Conservation (phyloP, 1,140 invertebrate genomes). For the Hylaeus volcanicus region DNA sequence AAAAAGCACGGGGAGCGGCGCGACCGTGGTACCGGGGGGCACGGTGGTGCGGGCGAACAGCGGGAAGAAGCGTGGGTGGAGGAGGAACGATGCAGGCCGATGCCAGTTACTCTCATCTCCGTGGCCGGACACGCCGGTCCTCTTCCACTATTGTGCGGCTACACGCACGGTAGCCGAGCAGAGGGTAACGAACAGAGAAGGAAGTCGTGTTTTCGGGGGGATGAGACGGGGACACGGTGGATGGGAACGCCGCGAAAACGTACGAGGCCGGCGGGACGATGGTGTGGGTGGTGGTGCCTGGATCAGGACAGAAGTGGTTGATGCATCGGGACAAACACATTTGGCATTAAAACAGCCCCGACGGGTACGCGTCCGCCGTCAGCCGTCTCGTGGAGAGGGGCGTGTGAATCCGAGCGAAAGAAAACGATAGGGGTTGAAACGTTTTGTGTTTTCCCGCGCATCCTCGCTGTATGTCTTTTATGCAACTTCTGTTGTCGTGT, state of each 20-base stretch:
- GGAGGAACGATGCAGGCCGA: slow-evolving; percentile 53
- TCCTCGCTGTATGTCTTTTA: slow-evolving; percentile 20
- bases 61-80: slow-evolving; percentile 12
- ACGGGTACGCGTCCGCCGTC: slow-evolving; percentile 42
- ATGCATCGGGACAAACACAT: slow-evolving; percentile 71
- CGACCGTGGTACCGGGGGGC: slow-evolving; percentile 31
- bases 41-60: slow-evolving; percentile 15
- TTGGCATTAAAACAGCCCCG: slow-evolving; percentile 69
- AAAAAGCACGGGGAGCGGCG: slow-evolving; percentile 68
- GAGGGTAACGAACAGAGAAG: slow-evolving; percentile 8
- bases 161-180: slow-evolving; percentile 14
- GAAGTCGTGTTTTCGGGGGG: no score
- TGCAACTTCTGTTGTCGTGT: slow-evolving; percentile 23
- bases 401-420: slow-evolving; percentile 46
- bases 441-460: slow-evolving; percentile 6
- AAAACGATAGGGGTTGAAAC: slow-evolving; percentile 32
- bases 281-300: slow-evolving; percentile 31
- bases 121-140: slow-evolving; percentile 54
- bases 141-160: slow-evolving; percentile 41
- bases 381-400: slow-evolving; percentile 20
- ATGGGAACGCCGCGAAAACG: slow-evolving; percentile 34
- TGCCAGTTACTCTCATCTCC: slow-evolving; percentile 65
- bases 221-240: background rate
- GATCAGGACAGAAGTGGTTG: slow-evolving; percentile 64
- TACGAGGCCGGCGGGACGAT: slow-evolving; percentile 42